Conservation (phyloP, 2,888 invertebrate species). For the Rhogogaster chlorosoma region DNA sequence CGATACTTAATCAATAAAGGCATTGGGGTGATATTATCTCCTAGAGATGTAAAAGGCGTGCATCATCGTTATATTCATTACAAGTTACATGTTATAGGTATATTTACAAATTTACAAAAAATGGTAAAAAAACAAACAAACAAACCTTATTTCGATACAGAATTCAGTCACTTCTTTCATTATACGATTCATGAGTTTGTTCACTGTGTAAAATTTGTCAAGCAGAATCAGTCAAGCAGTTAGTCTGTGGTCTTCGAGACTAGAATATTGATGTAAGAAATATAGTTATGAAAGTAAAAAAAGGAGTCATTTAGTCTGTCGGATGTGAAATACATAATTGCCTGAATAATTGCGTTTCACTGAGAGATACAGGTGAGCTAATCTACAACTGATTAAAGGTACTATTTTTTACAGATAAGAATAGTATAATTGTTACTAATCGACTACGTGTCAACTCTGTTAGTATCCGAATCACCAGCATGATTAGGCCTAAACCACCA, state of each 20-base stretch:
- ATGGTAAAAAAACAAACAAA: too few species aligned
- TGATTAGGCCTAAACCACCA: conserved; percentile 66
- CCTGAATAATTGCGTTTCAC: not conserved
- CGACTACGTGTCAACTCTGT: conserved; percentile 57
- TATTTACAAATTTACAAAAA: too few species aligned
- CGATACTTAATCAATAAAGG: too few species aligned
- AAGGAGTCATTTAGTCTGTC: not conserved
- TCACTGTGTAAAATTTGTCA: too few species aligned
- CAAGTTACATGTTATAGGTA: too few species aligned
- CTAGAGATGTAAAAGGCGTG: too few species aligned
- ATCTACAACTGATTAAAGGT: not conserved
- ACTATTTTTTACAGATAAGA: not conserved
- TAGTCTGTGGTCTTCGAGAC: not conserved
- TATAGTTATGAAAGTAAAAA: not conserved
- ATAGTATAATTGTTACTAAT: not conserved
- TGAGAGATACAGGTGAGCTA: not conserved
- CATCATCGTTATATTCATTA: too few species aligned
- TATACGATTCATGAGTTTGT: too few species aligned
- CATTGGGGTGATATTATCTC: too few species aligned
- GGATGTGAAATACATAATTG: not conserved
- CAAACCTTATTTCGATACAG: too few species aligned
- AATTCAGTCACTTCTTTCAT: too few species aligned
- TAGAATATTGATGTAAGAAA: not conserved
- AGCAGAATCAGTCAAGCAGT: not conserved
- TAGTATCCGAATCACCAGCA: conserved; percentile 61